Evolutionary conservation across 1,140 invertebrate species (phyloP).

Genomic region (Conopomorpha cramerella): DNA sequence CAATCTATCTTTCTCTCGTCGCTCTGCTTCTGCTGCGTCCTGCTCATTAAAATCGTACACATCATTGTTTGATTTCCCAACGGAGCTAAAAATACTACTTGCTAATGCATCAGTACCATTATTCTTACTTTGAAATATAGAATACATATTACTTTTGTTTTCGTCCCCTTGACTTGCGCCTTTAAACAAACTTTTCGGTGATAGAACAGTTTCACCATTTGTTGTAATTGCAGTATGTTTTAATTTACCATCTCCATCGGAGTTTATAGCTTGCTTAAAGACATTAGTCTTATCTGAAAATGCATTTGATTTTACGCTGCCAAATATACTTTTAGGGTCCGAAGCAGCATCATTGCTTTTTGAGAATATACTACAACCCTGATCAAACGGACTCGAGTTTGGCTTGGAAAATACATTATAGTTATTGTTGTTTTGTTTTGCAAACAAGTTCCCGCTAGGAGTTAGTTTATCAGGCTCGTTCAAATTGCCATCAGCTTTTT

Average conservation of each 20-base stretch:
- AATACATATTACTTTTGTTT: constrained; percentile 16
- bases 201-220: constrained; percentile 15
- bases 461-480: too few relatives aligned
- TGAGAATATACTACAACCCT: too few relatives aligned
- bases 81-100: constrained; percentile 33
- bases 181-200: constrained; percentile 32
- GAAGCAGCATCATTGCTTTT: too few relatives aligned
- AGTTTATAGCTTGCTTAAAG: too few relatives aligned
- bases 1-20: neutral
- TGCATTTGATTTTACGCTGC: too few relatives aligned
- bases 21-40: constrained; percentile 9
- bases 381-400: too few relatives aligned
- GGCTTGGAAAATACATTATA: too few relatives aligned
- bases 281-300: too few relatives aligned
- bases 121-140: constrained; percentile 42
- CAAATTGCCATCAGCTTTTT: too few relatives aligned
- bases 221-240: constrained; percentile 7
- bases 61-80: constrained; percentile 10
- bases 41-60: constrained; percentile 33
- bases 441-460: constrained; percentile 11
- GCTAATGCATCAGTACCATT: constrained; percentile 17
- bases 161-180: constrained; percentile 17
- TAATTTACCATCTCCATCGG: constrained; percentile 4
- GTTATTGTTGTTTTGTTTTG: too few relatives aligned
- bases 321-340: too few relatives aligned